Evolutionary conservation across 2,113 vertebrate genomes (phyloP), one percentile per base, ranked within the genome.

Genomic region (Brienomyrus brachyistius): DNA sequence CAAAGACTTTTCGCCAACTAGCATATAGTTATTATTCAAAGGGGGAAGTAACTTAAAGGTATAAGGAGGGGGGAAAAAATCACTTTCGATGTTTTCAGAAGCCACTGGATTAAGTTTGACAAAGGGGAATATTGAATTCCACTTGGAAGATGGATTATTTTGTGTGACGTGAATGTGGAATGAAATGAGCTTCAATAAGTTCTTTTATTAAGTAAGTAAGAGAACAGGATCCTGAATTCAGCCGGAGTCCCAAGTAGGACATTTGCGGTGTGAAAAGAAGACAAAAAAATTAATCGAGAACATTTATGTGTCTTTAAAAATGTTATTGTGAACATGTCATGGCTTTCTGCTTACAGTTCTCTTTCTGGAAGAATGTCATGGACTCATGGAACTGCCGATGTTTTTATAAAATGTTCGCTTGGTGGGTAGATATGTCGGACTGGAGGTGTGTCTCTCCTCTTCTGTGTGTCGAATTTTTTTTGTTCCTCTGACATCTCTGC

Each of bases 41-140:
- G 7, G 40, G 11, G 23, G 62, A 66, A 90, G 77, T 90, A 86
- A 90, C 47, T 66, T 86, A 90, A 74, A 87, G 48, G 86, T 87
- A 27, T 89, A 15, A 10, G 1, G 4, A 13, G n/a, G 88, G 62
- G 13, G 47, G 3, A 11, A 19, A 51, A 83, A 62, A 51, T 87
- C 31, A 87, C 85, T 54, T 87, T 87, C 31, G 1, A 45, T 87
- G 85, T 77, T 90, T 90, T 87, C 87, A 54, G 62, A 87, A 86
- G 84, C n/a, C 66, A 77, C 85, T 40, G 85, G 59, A 77, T 90
- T 90, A 90, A 47, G 59, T 51, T 8, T 87, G 85, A 90, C 47
- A 90, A 90, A 90, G 74, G 85, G 50, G 85, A 77, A 87, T 77
- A 90, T 56, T 87, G 66, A 90, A 56, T 74, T 27, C 85, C 13